Evolutionary conservation across 2,888 invertebrate species (phyloP).

Genomic region (Patella ulyssiponensis): DNA sequence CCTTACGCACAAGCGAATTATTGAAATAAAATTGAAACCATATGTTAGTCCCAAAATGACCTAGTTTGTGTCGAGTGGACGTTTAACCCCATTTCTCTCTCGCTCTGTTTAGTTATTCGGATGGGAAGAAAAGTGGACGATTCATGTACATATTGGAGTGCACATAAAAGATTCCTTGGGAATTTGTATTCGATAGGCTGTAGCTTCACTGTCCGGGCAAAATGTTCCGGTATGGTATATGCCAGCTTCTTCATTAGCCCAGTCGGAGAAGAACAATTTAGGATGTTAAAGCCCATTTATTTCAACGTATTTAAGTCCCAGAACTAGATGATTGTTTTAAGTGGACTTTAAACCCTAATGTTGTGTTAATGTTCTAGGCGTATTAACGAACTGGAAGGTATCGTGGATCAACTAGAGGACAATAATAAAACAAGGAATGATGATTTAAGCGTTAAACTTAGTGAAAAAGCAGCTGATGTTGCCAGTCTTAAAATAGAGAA

Average conservation of each 20-base stretch:
- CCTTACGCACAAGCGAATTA: too few species aligned
- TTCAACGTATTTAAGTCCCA: background rate
- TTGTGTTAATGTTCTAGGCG: slow-evolving; percentile 48
- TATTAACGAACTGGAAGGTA: slow-evolving; percentile 62
- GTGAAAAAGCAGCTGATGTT: slow-evolving; percentile 61
- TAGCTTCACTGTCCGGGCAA: too few species aligned
- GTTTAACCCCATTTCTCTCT: too few species aligned
- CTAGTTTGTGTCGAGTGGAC: background rate
- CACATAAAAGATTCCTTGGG: too few species aligned
- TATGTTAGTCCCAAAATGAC: too few species aligned
- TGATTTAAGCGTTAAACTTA: slow-evolving; percentile 51
- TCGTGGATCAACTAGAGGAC: slow-evolving; percentile 63
- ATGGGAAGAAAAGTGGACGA: background rate
- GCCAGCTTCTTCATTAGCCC: too few species aligned
- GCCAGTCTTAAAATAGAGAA: slow-evolving; percentile 58
- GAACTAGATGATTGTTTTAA: background rate
- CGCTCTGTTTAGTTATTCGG: background rate
- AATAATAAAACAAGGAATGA: slow-evolving; percentile 60
- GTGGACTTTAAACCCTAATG: background rate
- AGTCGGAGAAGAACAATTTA: too few species aligned
- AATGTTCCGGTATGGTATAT: too few species aligned
- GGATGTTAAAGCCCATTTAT: background rate
- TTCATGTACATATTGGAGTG: too few species aligned
- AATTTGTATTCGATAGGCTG: too few species aligned
- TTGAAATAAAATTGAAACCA: too few species aligned